Evolutionary conservation across 2,888 invertebrate species (phyloP).

Genomic region (Nomada lathburiana): DNA sequence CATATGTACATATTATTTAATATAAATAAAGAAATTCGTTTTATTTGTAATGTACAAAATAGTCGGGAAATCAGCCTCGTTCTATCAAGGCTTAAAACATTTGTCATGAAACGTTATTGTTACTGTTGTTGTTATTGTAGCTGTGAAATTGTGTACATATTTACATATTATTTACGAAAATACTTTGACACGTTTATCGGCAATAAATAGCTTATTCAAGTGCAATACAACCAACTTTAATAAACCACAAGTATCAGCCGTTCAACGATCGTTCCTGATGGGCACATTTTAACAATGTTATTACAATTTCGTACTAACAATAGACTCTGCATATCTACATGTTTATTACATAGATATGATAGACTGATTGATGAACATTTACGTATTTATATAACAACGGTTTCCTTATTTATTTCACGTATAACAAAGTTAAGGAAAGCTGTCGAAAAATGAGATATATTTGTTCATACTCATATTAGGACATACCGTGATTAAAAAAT

Average conservation of each 20-base stretch:
- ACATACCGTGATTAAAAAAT: too few species aligned
- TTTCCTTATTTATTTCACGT: too few species aligned
- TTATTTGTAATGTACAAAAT: constrained; percentile 46
- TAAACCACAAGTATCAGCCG: neutral
- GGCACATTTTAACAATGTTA: too few species aligned
- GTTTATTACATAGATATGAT: too few species aligned
- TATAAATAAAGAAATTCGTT: constrained; percentile 78
- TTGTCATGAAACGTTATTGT: constrained; percentile 32
- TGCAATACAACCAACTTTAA: constrained; percentile 7
- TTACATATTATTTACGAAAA: constrained; percentile 58
- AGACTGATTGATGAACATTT: too few species aligned
- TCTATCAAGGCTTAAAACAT: constrained; percentile 36
- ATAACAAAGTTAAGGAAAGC: too few species aligned
- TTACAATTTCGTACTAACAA: too few species aligned
- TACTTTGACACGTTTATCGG: constrained; percentile 28
- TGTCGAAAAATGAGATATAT: too few species aligned
- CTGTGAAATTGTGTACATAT: constrained; percentile 68
- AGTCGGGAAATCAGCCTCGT: constrained; percentile 32
- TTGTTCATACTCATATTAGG: too few species aligned
- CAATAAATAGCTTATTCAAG: constrained; percentile 59
- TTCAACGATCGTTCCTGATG: neutral
- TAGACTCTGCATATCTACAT: too few species aligned
- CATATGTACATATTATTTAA: constrained; percentile 80
- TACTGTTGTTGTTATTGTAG: constrained; percentile 60
- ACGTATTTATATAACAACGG: too few species aligned